Evolutionary conservation across 2,888 invertebrate species (phyloP).

Genomic region (Pedicia rivosa): DNA sequence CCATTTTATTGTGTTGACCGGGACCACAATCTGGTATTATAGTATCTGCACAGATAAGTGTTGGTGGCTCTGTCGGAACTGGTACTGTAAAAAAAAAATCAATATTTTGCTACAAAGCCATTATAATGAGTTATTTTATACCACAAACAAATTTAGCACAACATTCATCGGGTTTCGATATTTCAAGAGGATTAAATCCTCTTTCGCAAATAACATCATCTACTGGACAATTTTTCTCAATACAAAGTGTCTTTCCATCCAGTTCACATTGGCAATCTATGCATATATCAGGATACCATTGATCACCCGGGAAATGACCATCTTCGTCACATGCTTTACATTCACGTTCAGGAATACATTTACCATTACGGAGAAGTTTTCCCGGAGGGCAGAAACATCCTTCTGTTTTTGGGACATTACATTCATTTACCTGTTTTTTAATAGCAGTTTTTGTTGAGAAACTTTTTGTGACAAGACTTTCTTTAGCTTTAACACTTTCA

Average conservation of each 20-base stretch:
- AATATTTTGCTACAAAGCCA: no score
- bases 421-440: slow-evolving; percentile 24
- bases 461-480: slow-evolving; percentile 22
- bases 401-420: slow-evolving; percentile 39
- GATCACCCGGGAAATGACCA: slow-evolving; percentile 45
- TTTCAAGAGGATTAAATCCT: slow-evolving; percentile 37
- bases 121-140: no score
- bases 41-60: slow-evolving; percentile 42
- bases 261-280: slow-evolving; percentile 52
- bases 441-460: slow-evolving; percentile 20
- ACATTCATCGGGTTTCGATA: slow-evolving; percentile 42
- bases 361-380: slow-evolving; percentile 50
- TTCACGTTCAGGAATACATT: slow-evolving; percentile 49
- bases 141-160: slow-evolving; percentile 55
- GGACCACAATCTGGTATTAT: slow-evolving; percentile 51
- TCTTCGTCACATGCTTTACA: slow-evolving; percentile 61
- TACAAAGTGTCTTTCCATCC: slow-evolving; percentile 41
- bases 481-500: slow-evolving; percentile 19
- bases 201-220: slow-evolving; percentile 41
- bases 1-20: slow-evolving; percentile 53
- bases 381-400: slow-evolving; percentile 76
- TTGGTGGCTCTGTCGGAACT: slow-evolving; percentile 30
- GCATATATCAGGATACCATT: slow-evolving; percentile 51
- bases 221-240: slow-evolving; percentile 40
- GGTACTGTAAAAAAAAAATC: slow-evolving; percentile 9